Evolutionary conservation across 2,113 vertebrate genomes (phyloP).

Genomic region (Nipponia nippon): DNA sequence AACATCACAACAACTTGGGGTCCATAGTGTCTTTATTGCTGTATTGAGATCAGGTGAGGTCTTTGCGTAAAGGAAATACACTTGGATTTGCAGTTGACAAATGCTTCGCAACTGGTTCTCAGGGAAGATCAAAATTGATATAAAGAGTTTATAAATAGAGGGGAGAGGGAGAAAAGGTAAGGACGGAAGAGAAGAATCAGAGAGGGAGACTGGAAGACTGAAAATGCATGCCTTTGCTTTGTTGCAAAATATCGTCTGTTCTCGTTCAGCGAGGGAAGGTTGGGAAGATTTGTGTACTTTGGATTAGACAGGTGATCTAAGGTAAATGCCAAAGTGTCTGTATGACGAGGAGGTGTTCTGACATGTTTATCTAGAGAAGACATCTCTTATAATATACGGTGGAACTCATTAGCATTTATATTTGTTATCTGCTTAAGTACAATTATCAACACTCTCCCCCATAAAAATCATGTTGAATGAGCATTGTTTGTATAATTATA

Average conservation of each 20-base stretch:
- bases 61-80: background rate
- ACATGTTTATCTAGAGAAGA: slow-evolving; percentile 67
- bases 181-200: background rate
- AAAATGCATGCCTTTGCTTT: background rate
- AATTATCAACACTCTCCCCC: slow-evolving; percentile 47
- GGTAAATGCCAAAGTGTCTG: slow-evolving; percentile 54
- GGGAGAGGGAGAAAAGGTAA: background rate
- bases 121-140: background rate
- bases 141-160: background rate
- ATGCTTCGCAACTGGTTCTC: background rate
- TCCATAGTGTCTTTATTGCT: background rate
- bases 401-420: slow-evolving; percentile 65
- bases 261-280: background rate
- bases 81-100: background rate
- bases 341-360: slow-evolving; percentile 52
- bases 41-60: background rate
- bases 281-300: slow-evolving; percentile 37
- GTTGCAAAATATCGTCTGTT: slow-evolving; percentile 30
- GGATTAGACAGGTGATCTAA: slow-evolving; percentile 46
- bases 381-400: slow-evolving; percentile 60
- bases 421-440: slow-evolving; percentile 63
- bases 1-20: background rate
- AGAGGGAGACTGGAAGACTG: background rate
- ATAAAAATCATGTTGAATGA: slow-evolving; percentile 19
- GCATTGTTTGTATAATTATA: slow-evolving; percentile 27